Conservation (phyloP, 2,888 invertebrate species). For the Dicranocentrus wangi region DNA sequence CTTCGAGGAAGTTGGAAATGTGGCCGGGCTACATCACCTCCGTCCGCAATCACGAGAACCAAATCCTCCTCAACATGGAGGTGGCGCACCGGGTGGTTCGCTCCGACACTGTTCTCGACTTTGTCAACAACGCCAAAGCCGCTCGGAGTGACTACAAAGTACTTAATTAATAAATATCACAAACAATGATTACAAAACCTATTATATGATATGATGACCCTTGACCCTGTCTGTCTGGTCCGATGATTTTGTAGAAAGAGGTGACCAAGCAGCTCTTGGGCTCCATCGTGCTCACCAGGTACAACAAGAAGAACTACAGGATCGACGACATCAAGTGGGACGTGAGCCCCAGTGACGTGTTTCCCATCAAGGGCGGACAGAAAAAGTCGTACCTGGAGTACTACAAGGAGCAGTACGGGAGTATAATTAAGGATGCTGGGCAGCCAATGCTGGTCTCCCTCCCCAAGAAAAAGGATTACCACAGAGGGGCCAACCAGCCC, state of each 20-base stretch:
- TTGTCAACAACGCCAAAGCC: constrained; percentile 76
- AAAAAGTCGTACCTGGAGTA: constrained; percentile 74
- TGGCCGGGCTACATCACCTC: constrained; percentile 80
- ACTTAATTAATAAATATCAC: too few species aligned
- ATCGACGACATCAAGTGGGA: constrained; percentile 77
- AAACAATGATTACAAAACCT: too few species aligned
- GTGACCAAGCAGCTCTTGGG: constrained; percentile 24
- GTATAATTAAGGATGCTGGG: constrained; percentile 22
- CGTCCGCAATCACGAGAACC: constrained; percentile 74
- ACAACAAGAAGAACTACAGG: constrained; percentile 77
- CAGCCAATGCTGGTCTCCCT: constrained; percentile 67
- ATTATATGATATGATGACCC: too few species aligned
- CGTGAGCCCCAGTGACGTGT: constrained; percentile 75
- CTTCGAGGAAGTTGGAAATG: constrained; percentile 81
- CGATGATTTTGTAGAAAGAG: background rate
- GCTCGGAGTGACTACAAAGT: background rate
- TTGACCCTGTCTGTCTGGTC: too few species aligned
- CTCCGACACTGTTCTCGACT: constrained; percentile 73
- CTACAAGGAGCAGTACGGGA: constrained; percentile 74
- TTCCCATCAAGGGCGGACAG: constrained; percentile 73
- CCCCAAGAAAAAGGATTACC: constrained; percentile 65
- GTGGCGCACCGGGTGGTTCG: constrained; percentile 75
- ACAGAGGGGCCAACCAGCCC: constrained; percentile 52
- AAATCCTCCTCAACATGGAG: constrained; percentile 74
- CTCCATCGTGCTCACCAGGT: constrained; percentile 72